phyloP scores from a whole-genome alignment of 2,797 vertebrate species.

The Myiothlypis chrysogaster region DNA sequence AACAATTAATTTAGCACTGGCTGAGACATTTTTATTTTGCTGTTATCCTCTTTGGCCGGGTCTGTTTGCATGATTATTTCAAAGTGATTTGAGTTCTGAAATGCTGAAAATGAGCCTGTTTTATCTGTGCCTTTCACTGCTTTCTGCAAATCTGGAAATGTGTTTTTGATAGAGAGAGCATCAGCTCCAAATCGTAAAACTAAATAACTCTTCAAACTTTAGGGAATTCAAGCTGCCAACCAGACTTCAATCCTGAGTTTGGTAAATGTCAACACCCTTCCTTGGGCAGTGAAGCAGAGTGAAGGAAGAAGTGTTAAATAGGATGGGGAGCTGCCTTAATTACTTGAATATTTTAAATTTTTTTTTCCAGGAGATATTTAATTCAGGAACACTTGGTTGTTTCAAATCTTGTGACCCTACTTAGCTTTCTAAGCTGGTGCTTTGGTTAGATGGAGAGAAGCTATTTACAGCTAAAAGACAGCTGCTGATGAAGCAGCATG shows the following conservation, averaged over 20 bases:
- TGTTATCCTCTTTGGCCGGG: background rate
- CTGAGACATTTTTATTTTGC: background rate
- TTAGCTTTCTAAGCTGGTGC: background rate
- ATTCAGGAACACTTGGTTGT: background rate
- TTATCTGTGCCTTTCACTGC: background rate
- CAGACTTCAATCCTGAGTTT: slow-evolving; percentile 1
- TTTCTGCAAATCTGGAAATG: slow-evolving; percentile 8
- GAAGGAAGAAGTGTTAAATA: slow-evolving; percentile 25
- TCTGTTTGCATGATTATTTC: background rate
- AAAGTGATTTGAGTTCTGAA: background rate
- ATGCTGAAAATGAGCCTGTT: background rate
- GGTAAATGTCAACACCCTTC: slow-evolving; percentile 31
- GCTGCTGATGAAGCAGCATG: background rate
- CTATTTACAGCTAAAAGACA: background rate
- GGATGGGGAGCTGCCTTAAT: slow-evolving; percentile 11
- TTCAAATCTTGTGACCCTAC: background rate
- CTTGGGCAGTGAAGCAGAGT: background rate
- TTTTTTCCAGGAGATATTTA: background rate
- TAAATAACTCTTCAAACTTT: slow-evolving; percentile 30
- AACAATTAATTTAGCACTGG: background rate
- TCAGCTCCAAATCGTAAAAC: slow-evolving; percentile 20
- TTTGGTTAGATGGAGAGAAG: background rate
- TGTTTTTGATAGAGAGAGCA: background rate
- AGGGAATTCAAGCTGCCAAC: slow-evolving; percentile 33
- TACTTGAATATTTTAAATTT: background rate